Evolutionary conservation across 2,888 invertebrate genomes (phyloP), one percentile per base, ranked within the genome.

Genomic region (Amphiduros pacificus): DNA sequence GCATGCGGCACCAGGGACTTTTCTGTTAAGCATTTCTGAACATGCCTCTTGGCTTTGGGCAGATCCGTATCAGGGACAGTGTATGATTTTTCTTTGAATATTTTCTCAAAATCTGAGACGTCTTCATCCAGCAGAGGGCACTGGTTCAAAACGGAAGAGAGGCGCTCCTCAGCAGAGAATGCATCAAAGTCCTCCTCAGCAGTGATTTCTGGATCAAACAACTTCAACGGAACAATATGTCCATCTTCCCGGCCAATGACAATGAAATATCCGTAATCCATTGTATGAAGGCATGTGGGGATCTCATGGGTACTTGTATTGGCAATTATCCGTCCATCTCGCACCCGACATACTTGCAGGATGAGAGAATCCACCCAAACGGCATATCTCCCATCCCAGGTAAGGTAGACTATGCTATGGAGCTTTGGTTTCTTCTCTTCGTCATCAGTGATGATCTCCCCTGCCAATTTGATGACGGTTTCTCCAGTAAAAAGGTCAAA

Each of bases 201-300:
- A 9, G 26, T 9, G 6, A 40, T 27, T 1, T 31, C 53, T 26
- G 29, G 26, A 22, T 52, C 53, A 11, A 66, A 29, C 29, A 70
- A 57, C 53, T 67, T 69, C 64, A 65, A 62, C 27, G 62, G 63
- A 17, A 70, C 60, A 59, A 70, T 40, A 22, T 66, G 67, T 11
- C 70, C 70, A 41, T 70, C 70, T 55, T 68, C 67, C 11, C 69
- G 56, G n/a, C 70, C 70, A 31, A 69, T 49, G 20, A 69, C 51
- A 22, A 64, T 11, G 14, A 64, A 52, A 58, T 70, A 69, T 24
- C 70, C 70, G 40, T 49, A 58, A 49, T 69, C 68, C 9, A 67
- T 54, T 20, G 59, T 26, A 24, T 36, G 52, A 31, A 70, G 51
- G 22, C 61, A 58, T 11, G 59, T 61, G 3, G 61, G 55, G 49